Conservation (phyloP, 2,797 vertebrate species). For the Clarias fuscus region DNA sequence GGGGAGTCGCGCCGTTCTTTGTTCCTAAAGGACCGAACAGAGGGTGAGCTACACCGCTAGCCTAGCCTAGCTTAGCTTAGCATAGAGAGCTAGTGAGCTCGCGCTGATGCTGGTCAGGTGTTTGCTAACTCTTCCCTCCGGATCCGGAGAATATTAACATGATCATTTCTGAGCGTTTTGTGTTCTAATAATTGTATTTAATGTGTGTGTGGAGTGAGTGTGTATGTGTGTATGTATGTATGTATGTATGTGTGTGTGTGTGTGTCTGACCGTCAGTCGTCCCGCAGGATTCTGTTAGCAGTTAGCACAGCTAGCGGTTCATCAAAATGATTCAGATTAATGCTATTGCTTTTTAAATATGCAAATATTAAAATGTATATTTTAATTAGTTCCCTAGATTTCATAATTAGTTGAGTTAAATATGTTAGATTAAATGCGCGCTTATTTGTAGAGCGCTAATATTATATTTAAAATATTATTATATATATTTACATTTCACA, state of each 20-base stretch:
- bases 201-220: too few species aligned
- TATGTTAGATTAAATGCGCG: neutral
- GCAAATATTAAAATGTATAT: neutral
- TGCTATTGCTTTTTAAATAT: neutral
- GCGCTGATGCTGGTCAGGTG: neutral
- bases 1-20: slow-evolving; percentile 89
- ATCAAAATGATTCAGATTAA: neutral
- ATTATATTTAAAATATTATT: too few species aligned
- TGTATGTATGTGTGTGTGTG: too few species aligned
- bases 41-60: slow-evolving; percentile 75
- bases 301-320: neutral
- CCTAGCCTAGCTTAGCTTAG: neutral
- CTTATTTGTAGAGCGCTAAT: too few species aligned
- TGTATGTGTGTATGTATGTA: too few species aligned
- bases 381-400: neutral
- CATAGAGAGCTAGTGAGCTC: slow-evolving; percentile 14
- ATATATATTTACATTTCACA: too few species aligned
- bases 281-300: neutral
- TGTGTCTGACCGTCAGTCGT: neutral
- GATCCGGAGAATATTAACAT: neutral
- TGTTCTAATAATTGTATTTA: neutral
- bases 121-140: neutral
- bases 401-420: neutral
- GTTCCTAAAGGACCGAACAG: slow-evolving; percentile 96
- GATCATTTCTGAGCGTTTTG: neutral